Evolutionary conservation across 2,113 vertebrate species (phyloP).

Genomic region (Chaetura pelagica): DNA sequence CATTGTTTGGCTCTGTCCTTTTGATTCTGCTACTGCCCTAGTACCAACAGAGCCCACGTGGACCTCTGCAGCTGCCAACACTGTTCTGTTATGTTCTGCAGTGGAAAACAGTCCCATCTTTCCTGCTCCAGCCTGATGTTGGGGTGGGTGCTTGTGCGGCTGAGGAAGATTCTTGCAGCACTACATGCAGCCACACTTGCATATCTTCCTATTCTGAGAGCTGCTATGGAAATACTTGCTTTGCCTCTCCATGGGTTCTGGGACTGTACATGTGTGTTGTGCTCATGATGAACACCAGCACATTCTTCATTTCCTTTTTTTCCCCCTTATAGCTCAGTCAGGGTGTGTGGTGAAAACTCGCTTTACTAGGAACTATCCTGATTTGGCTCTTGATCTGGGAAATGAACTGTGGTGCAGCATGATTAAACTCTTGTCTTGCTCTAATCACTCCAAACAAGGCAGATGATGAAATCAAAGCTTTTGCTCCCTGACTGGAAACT

Average conservation of each 20-base stretch:
- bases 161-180: not conserved
- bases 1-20: not conserved
- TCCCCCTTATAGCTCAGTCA: fast-evolving
- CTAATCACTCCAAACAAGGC: not conserved
- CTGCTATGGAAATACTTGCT: not conserved
- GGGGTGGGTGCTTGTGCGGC: not conserved
- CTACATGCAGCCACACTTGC: not conserved
- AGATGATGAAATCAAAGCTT: not conserved
- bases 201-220: not conserved
- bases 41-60: not conserved
- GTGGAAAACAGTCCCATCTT: not conserved
- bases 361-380: not conserved
- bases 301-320: not conserved
- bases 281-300: not conserved
- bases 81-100: not conserved
- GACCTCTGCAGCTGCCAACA: not conserved
- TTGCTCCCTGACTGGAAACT: not conserved
- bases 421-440: not conserved
- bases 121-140: not conserved
- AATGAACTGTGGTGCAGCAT: not conserved
- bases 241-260: not conserved
- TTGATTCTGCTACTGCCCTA: not conserved
- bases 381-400: not conserved
- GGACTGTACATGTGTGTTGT: not conserved
- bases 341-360: not conserved